Evolutionary conservation across 2,888 invertebrate species (phyloP), one percentile per base, ranked within the genome.

Genomic region (Andrena haemorrhoa): DNA sequence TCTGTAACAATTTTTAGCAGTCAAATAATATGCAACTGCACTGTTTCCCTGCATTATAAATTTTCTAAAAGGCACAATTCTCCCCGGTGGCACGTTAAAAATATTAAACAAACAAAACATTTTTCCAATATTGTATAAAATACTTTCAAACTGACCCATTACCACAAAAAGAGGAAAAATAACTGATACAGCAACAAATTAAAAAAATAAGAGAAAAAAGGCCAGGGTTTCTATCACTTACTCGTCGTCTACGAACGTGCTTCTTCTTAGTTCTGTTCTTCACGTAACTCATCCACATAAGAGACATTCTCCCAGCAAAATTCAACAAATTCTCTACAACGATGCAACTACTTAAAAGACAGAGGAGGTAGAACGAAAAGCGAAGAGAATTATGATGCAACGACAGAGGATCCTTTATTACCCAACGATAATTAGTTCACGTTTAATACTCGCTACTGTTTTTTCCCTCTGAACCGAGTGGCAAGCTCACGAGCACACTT

Each of bases 221-320:
- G 0, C 1, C 47, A 75, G n/a, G 35, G 8, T 49, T 71, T 20
- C 31, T 29, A 31, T 75, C 65, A 91, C 92, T 93, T 88, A 92
- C 92, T 68, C 90, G 88, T 76, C 89, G 88, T 31, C 90, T 91
- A 70, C 88, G 91, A 74, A 89, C 82, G 69, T 90, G 89, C 75
- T 91, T 91, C 80, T 92, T 92, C 78, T 89, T 92, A 51, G 89
- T 92, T 71, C 89, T 94, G 88, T 92, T 92, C 88, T 94, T 94
- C 90, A 94, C 93, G 90, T 94, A 95, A 92, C 94, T 95, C 94
- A 94, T 95, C 95, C 95, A 95, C 92, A 94, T 94, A 35, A 95
- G 89, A 10, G 94, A 94, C 94, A 94, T 94, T 72, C 41, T 75
- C n/a, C 53, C 60, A 60, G 64, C 26, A 47, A 71, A 47, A 56